phyloP scores from a whole-genome alignment of 2,888 invertebrate species.

The Limnephilus rhombicus region DNA sequence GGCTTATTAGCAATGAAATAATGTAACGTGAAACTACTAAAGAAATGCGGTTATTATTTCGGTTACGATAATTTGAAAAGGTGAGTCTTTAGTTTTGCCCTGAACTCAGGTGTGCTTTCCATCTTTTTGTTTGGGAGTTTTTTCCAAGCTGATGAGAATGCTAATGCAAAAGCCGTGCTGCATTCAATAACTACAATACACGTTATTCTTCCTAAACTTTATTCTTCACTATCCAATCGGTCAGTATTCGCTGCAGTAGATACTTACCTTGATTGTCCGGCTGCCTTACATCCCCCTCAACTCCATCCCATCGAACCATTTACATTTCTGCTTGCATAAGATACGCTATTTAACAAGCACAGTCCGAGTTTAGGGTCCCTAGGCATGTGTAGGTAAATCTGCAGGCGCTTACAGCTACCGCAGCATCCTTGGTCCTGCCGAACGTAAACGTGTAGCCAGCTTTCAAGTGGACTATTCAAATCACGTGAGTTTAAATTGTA shows the following conservation, averaged over 20 bases:
- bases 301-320: background rate
- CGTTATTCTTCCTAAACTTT: too few relatives aligned
- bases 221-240: background rate
- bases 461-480: slow-evolving; percentile 28
- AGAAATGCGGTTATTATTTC: too few relatives aligned
- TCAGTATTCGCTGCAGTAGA: background rate
- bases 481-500: slow-evolving; percentile 40
- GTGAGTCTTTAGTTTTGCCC: too few relatives aligned
- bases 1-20: too few relatives aligned
- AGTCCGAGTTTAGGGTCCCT: too few relatives aligned
- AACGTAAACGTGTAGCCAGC: background rate
- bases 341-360: background rate
- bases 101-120: too few relatives aligned
- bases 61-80: too few relatives aligned
- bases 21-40: too few relatives aligned
- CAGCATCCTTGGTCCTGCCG: background rate
- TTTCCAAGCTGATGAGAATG: too few relatives aligned
- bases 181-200: too few relatives aligned
- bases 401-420: background rate
- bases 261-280: background rate
- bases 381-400: background rate
- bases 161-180: too few relatives aligned
- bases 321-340: background rate
- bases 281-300: background rate
- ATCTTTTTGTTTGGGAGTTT: too few relatives aligned